Conservation (phyloP, 2,113 vertebrate species). For the Peromyscus californicus region DNA sequence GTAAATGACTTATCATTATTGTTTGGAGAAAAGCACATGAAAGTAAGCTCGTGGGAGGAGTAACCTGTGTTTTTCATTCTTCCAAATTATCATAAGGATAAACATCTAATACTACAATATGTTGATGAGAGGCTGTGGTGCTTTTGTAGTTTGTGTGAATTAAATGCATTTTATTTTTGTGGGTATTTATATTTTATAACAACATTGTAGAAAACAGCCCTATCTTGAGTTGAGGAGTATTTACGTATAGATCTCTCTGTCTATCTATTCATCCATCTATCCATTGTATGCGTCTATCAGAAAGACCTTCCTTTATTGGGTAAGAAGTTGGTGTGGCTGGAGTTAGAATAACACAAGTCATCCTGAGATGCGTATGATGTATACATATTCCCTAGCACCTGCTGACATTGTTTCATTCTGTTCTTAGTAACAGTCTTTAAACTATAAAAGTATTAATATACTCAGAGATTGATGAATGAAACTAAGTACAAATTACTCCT, state of each 20-base stretch:
- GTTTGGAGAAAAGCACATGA: neutral
- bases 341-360: constrained; percentile 45
- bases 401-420: constrained; percentile 33
- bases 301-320: neutral
- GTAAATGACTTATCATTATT: neutral
- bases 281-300: neutral
- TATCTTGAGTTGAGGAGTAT: neutral
- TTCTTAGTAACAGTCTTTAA: constrained; percentile 40
- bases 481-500: constrained; percentile 38
- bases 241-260: neutral
- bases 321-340: constrained; percentile 53
- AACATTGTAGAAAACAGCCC: fast-evolving
- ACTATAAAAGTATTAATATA: constrained; percentile 37
- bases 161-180: neutral
- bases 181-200: neutral
- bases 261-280: fast-evolving
- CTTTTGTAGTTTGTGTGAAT: neutral
- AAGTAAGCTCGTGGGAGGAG: neutral
- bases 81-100: neutral
- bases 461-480: constrained; percentile 58
- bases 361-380: neutral
- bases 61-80: neutral
- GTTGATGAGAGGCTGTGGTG: no score
- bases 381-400: constrained; percentile 44
- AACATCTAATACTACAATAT: neutral